Evolutionary conservation across 2,113 vertebrate genomes (phyloP), one percentile per base, ranked within the genome.

Genomic region (Excalfactoria chinensis): DNA sequence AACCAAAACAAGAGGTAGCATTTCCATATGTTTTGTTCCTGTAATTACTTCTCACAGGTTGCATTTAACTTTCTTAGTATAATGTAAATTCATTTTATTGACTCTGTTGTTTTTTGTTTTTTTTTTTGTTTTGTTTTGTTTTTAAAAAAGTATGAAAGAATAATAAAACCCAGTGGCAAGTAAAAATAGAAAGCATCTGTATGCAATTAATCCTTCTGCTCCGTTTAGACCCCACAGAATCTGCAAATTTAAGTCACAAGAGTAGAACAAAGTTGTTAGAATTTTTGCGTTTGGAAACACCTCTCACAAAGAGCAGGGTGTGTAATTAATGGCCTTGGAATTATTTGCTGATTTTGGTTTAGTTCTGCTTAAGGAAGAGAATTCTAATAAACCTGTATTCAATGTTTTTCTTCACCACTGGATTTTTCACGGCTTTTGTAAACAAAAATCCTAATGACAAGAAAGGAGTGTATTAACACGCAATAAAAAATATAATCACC

Each of bases 21-120:
- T 96, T 94, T 94, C 85, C 89, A 92, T 92, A 91, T 94, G 89
- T 89, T 89, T 91, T 86, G 53, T 93, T 53, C 21, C 60, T 87
- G 53, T 92, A 89, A 93, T 94, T 83, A 87, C 79, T 89, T 94
- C 85, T 91, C 80, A 41, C 92, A 89, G 76, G 88, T 94, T 91
- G 71, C 30, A 5, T 95, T 94, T 93, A 93, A 88, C 86, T 95
- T 95, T 93, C 85, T 87, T 81, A 85, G 89, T 76, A 40, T 93
- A 66, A 82, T 88, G 66, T 69, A 84, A 96, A 92, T 86, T 72
- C 73, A 66, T 91, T 74, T 94, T 94, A 87, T 89, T 89, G 11
- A 8, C 44, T 93, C 92, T 89, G 40, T 49, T 48, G n/a, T n/a
- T n/a, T n/a, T n/a, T n/a, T n/a, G n/a, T n/a, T n/a, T n/a, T n/a